phyloP scores from a whole-genome alignment of 2,797 vertebrate species.

The Fistularia tabacaria region DNA sequence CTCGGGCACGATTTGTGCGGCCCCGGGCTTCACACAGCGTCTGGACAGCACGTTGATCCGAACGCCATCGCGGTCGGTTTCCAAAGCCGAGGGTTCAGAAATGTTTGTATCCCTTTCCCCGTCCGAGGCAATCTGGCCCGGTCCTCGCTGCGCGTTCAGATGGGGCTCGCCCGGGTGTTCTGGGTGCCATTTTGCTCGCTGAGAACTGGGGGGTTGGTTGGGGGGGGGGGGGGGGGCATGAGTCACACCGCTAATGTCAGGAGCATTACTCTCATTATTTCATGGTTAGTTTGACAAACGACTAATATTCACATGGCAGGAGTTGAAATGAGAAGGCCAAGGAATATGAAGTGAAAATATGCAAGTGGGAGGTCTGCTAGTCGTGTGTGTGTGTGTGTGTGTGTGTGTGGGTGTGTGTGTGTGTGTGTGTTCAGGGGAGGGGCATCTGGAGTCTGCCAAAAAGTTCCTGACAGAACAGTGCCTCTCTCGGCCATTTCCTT shows the following conservation, averaged over 20 bases:
- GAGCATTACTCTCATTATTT: slow-evolving; percentile 63
- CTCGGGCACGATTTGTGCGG: too few relatives aligned
- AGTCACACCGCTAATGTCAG: slow-evolving; percentile 54
- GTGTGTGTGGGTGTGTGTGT: slow-evolving; percentile 7
- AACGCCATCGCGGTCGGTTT: slow-evolving; percentile 50
- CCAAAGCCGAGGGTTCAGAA: slow-evolving; percentile 45
- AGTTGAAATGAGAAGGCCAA: slow-evolving; percentile 56
- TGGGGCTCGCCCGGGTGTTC: slow-evolving; percentile 14
- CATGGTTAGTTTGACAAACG: slow-evolving; percentile 67
- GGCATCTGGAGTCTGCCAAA: slow-evolving; percentile 71
- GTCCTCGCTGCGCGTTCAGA: slow-evolving; percentile 33
- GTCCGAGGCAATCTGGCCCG: slow-evolving; percentile 56
- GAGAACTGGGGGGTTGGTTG: slow-evolving; percentile 14
- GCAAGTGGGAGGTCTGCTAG: slow-evolving; percentile 56
- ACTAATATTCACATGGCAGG: slow-evolving; percentile 62
- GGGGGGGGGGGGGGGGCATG: slow-evolving; percentile 31
- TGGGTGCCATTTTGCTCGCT: slow-evolving; percentile 45
- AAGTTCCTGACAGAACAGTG: slow-evolving; percentile 74
- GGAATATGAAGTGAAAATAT: slow-evolving; percentile 63
- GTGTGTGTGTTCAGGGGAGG: slow-evolving; percentile 35
- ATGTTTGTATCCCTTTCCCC: slow-evolving; percentile 55
- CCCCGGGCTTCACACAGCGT: slow-evolving; percentile 11
- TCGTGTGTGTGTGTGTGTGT: slow-evolving; percentile 8
- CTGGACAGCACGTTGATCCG: slow-evolving; percentile 39
- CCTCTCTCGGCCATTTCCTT: slow-evolving; percentile 69